Evolutionary conservation across 2,888 invertebrate species (phyloP).

Genomic region (Drosophila tanythrix): DNA sequence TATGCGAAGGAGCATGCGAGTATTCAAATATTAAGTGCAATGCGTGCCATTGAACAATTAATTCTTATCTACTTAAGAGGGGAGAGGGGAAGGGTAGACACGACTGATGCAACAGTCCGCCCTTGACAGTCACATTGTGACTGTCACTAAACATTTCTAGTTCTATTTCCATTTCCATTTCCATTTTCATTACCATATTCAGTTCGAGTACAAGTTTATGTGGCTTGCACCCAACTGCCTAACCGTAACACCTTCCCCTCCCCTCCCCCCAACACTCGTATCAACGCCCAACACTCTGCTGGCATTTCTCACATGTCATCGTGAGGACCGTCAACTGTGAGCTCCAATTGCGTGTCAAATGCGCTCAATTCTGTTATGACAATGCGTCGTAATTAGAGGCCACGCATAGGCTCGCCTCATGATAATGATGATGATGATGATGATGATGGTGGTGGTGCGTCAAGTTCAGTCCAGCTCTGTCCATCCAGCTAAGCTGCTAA

Average conservation of each 20-base stretch:
- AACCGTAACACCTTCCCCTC: slow-evolving; percentile 10
- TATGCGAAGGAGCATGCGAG: slow-evolving; percentile 1
- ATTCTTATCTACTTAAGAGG: slow-evolving; percentile 81
- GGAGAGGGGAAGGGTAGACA: background rate
- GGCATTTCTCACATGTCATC: slow-evolving; percentile 79
- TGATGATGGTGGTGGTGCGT: slow-evolving; percentile 24
- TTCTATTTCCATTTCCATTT: slow-evolving; percentile 8
- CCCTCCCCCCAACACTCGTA: background rate
- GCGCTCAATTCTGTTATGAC: slow-evolving; percentile 80
- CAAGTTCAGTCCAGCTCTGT: slow-evolving; percentile 15
- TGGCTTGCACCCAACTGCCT: slow-evolving; percentile 37
- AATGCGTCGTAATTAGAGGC: slow-evolving; percentile 78
- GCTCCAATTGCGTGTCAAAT: slow-evolving; percentile 79
- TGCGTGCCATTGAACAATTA: slow-evolving; percentile 83
- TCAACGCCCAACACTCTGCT: slow-evolving; percentile 15
- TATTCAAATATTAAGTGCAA: slow-evolving; percentile 77
- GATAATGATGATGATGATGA: slow-evolving; percentile 28
- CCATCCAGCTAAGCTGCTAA: slow-evolving; percentile 51
- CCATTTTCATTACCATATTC: slow-evolving; percentile 37
- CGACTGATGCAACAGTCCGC: slow-evolving; percentile 76
- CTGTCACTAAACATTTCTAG: slow-evolving; percentile 22
- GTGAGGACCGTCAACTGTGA: slow-evolving; percentile 48
- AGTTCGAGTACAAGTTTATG: slow-evolving; percentile 43
- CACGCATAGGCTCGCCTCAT: slow-evolving; percentile 73
- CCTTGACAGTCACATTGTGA: slow-evolving; percentile 20